Evolutionary conservation across 2,797 vertebrate species (phyloP), one percentile per base, ranked within the genome.

Genomic region (Synaphobranchus kaupii): DNA sequence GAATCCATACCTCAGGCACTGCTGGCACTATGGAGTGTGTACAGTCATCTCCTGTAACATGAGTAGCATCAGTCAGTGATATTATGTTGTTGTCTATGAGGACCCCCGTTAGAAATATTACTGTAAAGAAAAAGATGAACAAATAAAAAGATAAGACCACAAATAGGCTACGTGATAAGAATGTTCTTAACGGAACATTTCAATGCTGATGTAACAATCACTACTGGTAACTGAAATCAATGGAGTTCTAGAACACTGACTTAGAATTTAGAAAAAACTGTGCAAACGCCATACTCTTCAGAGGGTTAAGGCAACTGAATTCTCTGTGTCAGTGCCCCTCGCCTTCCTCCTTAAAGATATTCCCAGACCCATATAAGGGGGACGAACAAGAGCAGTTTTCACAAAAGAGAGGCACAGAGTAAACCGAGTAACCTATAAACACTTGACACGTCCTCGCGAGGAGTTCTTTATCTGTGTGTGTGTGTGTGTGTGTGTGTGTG

Each of bases 401-500:
- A 39, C n/a, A n/a, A n/a, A n/a, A n/a, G n/a, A n/a, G n/a, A n/a
- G n/a, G n/a, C n/a, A n/a, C 2, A 76, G 20, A 22, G 22, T 48
- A 2, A 47, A 44, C 34, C 22, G 76, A 22, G 39, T 47, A 9
- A 44, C 15, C 17, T 22, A n/a, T 6, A 48, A 25, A n/a, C 47
- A 48, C 20, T n/a, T 81, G 47, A 81, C 9, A 48, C 25, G 47
- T 81, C 78, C 47, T 81, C n/a, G 22, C 47, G 15, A 78, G 34
- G 17, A 20, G 39, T 78, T 44, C 9, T 6, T 17, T 71, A 3
- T 78, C 3, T 76, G 71, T 76, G 31, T 76, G 71, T 76, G 71
- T 13, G 71, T 17, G 71, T 76, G 71, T 39, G 71, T 76, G 71
- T 88, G 87, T 54, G 78, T 85, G 4, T 66, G 85, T 83, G 12